Evolutionary conservation across 2,113 vertebrate species (phyloP).

Genomic region (Poeciliopsis prolifica): DNA sequence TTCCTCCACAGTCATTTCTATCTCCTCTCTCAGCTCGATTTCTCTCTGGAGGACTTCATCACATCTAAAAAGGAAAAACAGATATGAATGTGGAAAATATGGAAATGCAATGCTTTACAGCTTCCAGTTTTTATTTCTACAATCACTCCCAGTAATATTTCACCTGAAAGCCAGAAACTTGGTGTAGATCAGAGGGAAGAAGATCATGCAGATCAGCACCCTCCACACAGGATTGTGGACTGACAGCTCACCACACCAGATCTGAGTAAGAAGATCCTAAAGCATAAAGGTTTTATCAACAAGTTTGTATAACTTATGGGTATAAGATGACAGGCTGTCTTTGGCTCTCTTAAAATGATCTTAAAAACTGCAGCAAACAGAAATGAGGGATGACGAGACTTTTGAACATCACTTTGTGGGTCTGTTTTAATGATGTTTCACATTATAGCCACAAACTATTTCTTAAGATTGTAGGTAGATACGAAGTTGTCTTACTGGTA

Average conservation of each 20-base stretch:
- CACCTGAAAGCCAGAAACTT: conserved; percentile 90
- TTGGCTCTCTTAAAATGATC: background rate
- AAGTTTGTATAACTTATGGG: background rate
- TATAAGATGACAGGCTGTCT: background rate
- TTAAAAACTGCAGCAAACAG: background rate
- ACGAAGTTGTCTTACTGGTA: too few relatives aligned
- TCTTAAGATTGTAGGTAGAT: too few relatives aligned
- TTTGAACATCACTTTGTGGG: too few relatives aligned
- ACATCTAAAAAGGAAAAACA: conserved; percentile 52
- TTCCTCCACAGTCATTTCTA: conserved; percentile 33
- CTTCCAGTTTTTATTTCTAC: background rate
- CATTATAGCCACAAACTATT: too few relatives aligned
- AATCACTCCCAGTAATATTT: background rate
- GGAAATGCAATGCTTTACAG: background rate
- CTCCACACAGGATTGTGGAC: conserved; percentile 88
- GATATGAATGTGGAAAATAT: too few relatives aligned
- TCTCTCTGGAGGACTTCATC: conserved; percentile 77
- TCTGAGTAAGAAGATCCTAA: conserved; percentile 92
- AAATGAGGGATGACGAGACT: background rate
- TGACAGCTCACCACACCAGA: conserved; percentile 93
- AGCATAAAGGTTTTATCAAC: conserved; percentile 10
- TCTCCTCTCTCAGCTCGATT: conserved; percentile 51
- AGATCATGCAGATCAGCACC: conserved; percentile 84
- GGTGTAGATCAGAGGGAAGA: conserved; percentile 87
- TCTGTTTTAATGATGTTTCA: too few relatives aligned